phyloP scores from a whole-genome alignment of 2,113 vertebrate genomes.

The Antigone vipio region DNA sequence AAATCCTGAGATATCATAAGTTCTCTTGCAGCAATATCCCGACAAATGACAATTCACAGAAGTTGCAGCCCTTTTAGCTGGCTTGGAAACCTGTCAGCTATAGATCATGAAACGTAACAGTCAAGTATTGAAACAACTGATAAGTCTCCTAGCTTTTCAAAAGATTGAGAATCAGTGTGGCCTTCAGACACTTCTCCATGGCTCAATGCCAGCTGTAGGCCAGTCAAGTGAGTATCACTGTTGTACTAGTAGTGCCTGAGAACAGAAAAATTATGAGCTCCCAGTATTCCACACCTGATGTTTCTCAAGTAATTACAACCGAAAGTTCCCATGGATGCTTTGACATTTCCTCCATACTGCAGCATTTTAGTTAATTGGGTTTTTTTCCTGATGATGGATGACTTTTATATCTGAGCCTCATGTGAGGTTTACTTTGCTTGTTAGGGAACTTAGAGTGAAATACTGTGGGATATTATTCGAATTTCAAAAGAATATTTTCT shows the following conservation, averaged over 20 bases:
- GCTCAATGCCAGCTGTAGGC: background rate
- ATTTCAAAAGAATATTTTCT: background rate
- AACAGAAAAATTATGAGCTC: background rate
- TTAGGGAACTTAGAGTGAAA: background rate
- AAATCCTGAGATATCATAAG: background rate
- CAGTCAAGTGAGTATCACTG: background rate
- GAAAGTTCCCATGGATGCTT: background rate
- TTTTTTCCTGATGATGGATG: background rate
- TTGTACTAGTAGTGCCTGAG: background rate
- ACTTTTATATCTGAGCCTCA: background rate
- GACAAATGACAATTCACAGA: background rate
- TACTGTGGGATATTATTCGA: background rate
- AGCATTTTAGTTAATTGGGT: background rate
- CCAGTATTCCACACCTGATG: background rate
- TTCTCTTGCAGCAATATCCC: background rate
- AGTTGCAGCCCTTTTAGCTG: background rate
- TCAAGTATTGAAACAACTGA: background rate
- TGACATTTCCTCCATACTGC: background rate
- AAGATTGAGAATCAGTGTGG: background rate
- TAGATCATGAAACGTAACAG: background rate
- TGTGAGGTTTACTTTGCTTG: background rate
- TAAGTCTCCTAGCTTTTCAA: background rate
- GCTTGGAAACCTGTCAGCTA: background rate
- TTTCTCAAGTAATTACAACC: slow-evolving; percentile 23
- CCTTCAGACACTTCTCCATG: background rate